Conservation (phyloP, 2,888 invertebrate genomes). For the Leptopilina syphax region DNA sequence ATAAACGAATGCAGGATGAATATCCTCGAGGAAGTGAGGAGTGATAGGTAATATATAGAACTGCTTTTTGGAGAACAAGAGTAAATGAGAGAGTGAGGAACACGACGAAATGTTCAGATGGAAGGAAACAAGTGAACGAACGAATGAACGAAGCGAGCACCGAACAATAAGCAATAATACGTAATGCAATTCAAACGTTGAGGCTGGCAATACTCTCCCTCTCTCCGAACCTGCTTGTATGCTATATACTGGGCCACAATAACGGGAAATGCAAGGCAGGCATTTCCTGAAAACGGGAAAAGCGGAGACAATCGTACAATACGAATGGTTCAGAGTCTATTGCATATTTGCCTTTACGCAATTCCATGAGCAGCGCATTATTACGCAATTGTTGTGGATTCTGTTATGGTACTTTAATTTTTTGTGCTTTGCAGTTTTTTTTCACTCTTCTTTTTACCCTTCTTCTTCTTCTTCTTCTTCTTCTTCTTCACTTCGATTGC, state of each 20-base stretch:
- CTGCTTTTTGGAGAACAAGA: constrained; percentile 28
- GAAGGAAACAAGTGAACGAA: constrained; percentile 50
- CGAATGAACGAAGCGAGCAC: constrained; percentile 56
- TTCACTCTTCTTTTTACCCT: constrained; percentile 34
- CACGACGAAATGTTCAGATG: constrained; percentile 43
- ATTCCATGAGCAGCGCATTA: constrained; percentile 66
- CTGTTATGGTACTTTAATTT: constrained; percentile 50
- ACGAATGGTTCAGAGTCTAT: constrained; percentile 67
- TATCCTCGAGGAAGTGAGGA: constrained; percentile 46
- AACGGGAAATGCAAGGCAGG: constrained; percentile 72
- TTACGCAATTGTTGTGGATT: constrained; percentile 65
- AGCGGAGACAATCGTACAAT: constrained; percentile 68
- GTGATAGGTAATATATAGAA: constrained; percentile 33
- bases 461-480: no score
- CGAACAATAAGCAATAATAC: constrained; percentile 75
- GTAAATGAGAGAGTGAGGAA: constrained; percentile 45
- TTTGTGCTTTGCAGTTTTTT: constrained; percentile 50
- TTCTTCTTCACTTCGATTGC: no score
- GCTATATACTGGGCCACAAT: constrained; percentile 65
- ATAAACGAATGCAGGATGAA: constrained; percentile 54
- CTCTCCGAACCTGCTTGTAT: constrained; percentile 55
- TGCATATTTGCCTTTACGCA: constrained; percentile 72
- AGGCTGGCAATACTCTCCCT: constrained; percentile 69
- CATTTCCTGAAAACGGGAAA: constrained; percentile 70
- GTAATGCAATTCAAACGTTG: constrained; percentile 74